Evolutionary conservation across 2,797 vertebrate genomes (phyloP), one percentile per base, ranked within the genome.

Genomic region (Scleropages formosus): DNA sequence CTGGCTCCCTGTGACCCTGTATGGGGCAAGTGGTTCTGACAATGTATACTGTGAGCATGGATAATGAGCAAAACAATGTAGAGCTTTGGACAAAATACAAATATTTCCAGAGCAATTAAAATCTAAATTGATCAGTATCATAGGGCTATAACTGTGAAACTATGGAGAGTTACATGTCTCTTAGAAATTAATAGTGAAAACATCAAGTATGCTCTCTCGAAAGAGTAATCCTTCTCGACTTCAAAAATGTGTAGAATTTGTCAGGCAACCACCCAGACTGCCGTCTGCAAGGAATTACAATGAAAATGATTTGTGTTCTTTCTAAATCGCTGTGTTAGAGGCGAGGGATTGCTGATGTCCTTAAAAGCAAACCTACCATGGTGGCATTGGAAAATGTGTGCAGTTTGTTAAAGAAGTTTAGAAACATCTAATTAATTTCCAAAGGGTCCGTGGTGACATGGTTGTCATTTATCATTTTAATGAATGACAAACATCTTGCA

Each of bases 41-140:
- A n/a, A n/a, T n/a, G n/a, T 18, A 18, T 39, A 10, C 2, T 56
- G 11, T 56, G 9, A 56, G 15, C 9, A 27, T 56, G 49, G n/a
- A 15, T 70, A 53, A 70, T 53, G 53, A 70, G 9, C 13, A 26
- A 58, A 51, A 47, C 68, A 26, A 26, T 56, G 4, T 18, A 69
- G 20, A 6, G 15, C 51, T 58, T 9, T 18, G 26, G 9, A 6
- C 24, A 56, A 15, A 71, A 4, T 27, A 18, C 62, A 12, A 27
- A 56, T 4, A 31, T 27, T 26, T n/a, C 9, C 9, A 56, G 53
- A 56, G 12, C 12, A 2, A 56, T 31, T 27, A 16, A 61, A 1
- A 61, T 22, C 56, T 26, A 13, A 53, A 24, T 71, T 58, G n/a
- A 58, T 71, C 51, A 58, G 71, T 13, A 49, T 39, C 51, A 56